Percentiles rank a stretch among this genome's conserved stretches.
phyloP scores from a whole-genome alignment of 2,113 vertebrate genomes.

The Dipodomys stephensi region DNA sequence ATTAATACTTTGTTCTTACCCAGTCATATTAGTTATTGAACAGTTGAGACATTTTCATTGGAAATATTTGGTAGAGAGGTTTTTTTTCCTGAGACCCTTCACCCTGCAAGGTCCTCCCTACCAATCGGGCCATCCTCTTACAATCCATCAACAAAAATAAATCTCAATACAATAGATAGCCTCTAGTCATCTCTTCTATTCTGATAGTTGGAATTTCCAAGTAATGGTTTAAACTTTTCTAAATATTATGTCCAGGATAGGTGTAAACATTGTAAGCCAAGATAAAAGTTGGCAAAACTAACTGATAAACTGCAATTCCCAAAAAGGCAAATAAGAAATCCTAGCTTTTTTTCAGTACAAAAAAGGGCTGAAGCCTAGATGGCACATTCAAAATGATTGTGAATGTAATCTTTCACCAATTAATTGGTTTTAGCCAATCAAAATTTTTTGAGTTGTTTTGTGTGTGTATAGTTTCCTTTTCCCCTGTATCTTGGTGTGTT shows the following conservation, averaged over 20 bases:
- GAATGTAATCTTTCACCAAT: conserved; percentile 9
- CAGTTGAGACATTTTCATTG: not conserved
- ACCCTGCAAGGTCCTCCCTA: not conserved
- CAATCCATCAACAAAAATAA: not conserved
- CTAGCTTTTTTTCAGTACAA: not conserved
- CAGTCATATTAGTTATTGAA: not conserved
- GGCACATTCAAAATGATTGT: not conserved
- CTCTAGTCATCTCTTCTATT: not conserved
- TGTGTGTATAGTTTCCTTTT: too few species aligned
- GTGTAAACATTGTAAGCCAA: not conserved
- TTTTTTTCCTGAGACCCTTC: not conserved
- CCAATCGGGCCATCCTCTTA: not conserved
- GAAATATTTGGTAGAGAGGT: not conserved
- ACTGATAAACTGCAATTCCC: not conserved
- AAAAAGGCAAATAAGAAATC: not conserved
- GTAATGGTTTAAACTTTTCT: conserved; percentile 9
- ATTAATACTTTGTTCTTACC: not conserved
- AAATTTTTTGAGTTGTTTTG: conserved; percentile 10
- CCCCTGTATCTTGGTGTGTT: not conserved
- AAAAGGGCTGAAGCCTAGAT: not conserved
- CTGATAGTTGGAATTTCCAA: not conserved
- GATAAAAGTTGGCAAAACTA: not conserved
- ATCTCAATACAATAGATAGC: not conserved
- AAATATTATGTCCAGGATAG: not conserved
- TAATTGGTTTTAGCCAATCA: not conserved